phyloP scores from a whole-genome alignment of 2,888 invertebrate genomes.

The Drosophila buzzatii region DNA sequence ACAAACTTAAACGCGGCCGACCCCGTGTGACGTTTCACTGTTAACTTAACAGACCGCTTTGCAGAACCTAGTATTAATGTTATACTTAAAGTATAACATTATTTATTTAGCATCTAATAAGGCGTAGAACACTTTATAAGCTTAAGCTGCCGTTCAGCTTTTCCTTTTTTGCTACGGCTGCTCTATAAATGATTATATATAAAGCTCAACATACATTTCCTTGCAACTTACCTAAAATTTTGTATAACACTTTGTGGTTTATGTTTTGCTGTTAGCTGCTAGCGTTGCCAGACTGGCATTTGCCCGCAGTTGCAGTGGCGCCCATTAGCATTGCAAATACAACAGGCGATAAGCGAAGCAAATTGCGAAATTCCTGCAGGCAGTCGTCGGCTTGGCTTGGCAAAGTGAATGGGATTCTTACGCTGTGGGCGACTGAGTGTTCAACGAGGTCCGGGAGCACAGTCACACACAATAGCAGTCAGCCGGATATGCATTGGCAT shows the following conservation, averaged over 20 bases:
- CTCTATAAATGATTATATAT: neutral
- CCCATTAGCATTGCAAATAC: slow-evolving; percentile 67
- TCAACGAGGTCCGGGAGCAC: slow-evolving; percentile 66
- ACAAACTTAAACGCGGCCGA: too few relatives aligned
- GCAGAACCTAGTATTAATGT: too few relatives aligned
- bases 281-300: slow-evolving; percentile 15
- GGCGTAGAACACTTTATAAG: neutral
- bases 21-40: too few relatives aligned
- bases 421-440: slow-evolving; percentile 21
- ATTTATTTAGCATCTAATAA: too few relatives aligned
- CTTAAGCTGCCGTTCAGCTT: neutral
- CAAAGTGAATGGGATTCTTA: slow-evolving; percentile 51
- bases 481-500: slow-evolving; percentile 75
- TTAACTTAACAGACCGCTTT: too few relatives aligned
- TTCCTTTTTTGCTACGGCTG: neutral
- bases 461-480: slow-evolving; percentile 27
- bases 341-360: slow-evolving; percentile 63
- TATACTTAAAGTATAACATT: too few relatives aligned
- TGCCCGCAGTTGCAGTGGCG: slow-evolving; percentile 37
- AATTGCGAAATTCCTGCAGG: slow-evolving; percentile 79
- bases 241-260: slow-evolving; percentile 17
- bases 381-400: slow-evolving; percentile 33
- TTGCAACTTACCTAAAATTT: neutral
- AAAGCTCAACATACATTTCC: neutral
- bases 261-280: slow-evolving; percentile 25